Conservation (phyloP, 2,888 invertebrate species). For the Tubiluchus corallicola region DNA sequence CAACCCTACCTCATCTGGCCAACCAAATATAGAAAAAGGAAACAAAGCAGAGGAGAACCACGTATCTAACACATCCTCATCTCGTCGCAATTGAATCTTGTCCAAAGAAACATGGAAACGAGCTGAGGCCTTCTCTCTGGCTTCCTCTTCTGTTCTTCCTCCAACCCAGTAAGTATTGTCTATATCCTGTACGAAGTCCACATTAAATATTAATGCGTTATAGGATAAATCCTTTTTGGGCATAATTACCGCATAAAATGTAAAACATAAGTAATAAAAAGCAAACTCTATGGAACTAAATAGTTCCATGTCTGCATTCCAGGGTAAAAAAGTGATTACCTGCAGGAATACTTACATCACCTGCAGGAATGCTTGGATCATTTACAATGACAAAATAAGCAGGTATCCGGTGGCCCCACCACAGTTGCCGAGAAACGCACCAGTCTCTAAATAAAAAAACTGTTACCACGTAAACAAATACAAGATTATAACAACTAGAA, state of each 20-base stretch:
- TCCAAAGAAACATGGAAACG: slow-evolving; percentile 40
- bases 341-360: slow-evolving; percentile 26
- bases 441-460: slow-evolving; percentile 52
- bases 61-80: slow-evolving; percentile 93
- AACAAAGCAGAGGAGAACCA: slow-evolving; percentile 97
- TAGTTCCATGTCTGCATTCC: background rate
- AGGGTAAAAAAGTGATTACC: background rate
- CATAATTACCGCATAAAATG: slow-evolving; percentile 20
- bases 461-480: too few relatives aligned
- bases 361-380: slow-evolving; percentile 27
- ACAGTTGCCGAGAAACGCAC: slow-evolving; percentile 92
- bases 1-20: slow-evolving; percentile 54
- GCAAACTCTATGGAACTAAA: too few relatives aligned
- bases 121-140: slow-evolving; percentile 52
- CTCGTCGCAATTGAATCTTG: slow-evolving; percentile 33
- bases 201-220: too few relatives aligned
- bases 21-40: slow-evolving; percentile 89
- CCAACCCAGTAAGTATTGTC: slow-evolving; percentile 42
- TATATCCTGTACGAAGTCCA: too few relatives aligned
- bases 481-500: too few relatives aligned
- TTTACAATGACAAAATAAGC: slow-evolving; percentile 56
- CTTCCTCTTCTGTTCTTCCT: slow-evolving; percentile 48
- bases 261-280: too few relatives aligned
- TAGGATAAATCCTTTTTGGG: slow-evolving; percentile 2
- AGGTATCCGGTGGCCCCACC: slow-evolving; percentile 99